A percentile compares a stretch with the other conserved stretches of the same genome.
Evolutionary conservation across 2,797 vertebrate genomes (phyloP).

Genomic region (Enteromius trimaculatus): DNA sequence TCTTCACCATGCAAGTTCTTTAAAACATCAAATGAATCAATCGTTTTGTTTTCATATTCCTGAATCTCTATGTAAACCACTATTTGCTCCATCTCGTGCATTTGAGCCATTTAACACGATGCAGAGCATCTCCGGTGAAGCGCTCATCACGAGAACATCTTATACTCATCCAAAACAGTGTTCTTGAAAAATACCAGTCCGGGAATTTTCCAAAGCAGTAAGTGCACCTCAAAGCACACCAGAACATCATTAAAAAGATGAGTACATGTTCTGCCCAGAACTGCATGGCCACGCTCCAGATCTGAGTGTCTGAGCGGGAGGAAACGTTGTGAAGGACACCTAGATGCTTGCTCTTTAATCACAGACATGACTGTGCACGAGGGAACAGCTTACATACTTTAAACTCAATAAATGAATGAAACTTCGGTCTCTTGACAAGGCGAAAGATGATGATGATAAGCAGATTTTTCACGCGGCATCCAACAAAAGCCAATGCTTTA

Average conservation of each 20-base stretch:
- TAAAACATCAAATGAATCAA: neutral
- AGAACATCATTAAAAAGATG: constrained; percentile 21
- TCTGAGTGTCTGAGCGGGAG: neutral
- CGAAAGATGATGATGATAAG: neutral
- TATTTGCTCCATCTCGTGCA: neutral
- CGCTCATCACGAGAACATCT: neutral
- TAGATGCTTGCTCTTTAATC: neutral
- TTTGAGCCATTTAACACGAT: neutral
- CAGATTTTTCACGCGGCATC: neutral
- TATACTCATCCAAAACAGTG: constrained; percentile 10
- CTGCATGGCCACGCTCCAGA: constrained; percentile 10
- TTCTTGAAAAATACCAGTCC: neutral
- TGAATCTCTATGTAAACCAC: neutral
- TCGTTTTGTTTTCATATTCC: neutral
- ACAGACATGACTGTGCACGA: neutral
- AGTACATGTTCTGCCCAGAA: constrained; percentile 25
- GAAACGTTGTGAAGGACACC: neutral
- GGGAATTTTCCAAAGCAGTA: constrained; percentile 10
- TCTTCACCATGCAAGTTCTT: neutral
- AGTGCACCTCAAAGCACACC: constrained; percentile 16
- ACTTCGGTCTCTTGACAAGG: neutral
- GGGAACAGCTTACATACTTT: neutral
- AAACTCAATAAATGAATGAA: neutral
- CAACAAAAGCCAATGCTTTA: neutral
- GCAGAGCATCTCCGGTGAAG: neutral